Evolutionary conservation across 2,113 vertebrate species (phyloP).

Genomic region (Camelus bactrianus): DNA sequence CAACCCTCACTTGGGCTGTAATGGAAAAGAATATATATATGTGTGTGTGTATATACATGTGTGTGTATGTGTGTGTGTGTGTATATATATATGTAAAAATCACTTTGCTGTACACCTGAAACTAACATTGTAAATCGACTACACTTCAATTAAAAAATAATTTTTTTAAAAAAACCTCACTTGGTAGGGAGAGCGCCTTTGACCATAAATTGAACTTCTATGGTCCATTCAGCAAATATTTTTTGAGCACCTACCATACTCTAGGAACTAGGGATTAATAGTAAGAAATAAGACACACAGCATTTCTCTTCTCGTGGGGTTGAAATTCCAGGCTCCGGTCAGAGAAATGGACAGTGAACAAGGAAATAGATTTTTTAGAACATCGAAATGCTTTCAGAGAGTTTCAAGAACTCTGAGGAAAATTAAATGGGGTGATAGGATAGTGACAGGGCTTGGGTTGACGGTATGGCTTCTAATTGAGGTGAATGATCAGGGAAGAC

Average conservation of each 20-base stretch:
- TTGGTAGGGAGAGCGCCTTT: background rate
- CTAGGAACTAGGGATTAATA: too few relatives aligned
- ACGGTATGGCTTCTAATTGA: background rate
- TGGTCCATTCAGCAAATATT: background rate
- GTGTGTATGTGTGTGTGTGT: too few relatives aligned
- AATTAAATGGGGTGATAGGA: background rate
- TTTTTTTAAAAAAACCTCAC: too few relatives aligned
- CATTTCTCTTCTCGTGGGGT: background rate
- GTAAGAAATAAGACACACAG: background rate
- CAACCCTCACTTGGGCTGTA: too few relatives aligned
- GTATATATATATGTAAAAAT: too few relatives aligned
- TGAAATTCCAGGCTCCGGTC: background rate
- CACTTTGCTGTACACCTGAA: too few relatives aligned
- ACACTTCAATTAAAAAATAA: too few relatives aligned
- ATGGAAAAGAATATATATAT: too few relatives aligned
- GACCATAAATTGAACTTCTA: background rate
- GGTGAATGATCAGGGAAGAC: background rate
- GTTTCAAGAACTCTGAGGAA: background rate
- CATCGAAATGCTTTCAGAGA: background rate
- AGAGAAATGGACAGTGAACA: background rate
- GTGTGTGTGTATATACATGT: too few relatives aligned
- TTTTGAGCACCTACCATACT: background rate
- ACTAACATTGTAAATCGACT: too few relatives aligned
- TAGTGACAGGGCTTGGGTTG: accelerated
- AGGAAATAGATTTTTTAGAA: background rate